Evolutionary conservation across 2,113 vertebrate species (phyloP).

Genomic region (Illadopsis cleaveri): DNA sequence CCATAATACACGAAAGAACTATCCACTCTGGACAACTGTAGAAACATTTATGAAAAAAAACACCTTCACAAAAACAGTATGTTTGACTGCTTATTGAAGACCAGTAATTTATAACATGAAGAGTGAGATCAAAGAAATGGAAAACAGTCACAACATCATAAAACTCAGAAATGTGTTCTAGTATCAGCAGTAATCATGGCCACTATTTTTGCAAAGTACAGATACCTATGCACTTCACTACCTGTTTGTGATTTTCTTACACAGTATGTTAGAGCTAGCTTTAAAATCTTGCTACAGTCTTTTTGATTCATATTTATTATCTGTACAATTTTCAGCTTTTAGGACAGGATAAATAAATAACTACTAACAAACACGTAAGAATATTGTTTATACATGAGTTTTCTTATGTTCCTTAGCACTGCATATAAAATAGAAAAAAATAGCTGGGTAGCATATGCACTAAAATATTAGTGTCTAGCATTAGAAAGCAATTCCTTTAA

Average conservation of each 20-base stretch:
- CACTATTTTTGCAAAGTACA: not conserved
- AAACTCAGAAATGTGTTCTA: not conserved
- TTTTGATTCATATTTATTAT: not conserved
- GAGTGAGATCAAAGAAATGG: not conserved
- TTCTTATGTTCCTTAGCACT: not conserved
- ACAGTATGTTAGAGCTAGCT: not conserved
- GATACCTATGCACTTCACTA: not conserved
- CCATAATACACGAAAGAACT: not conserved
- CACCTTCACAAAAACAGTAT: not conserved
- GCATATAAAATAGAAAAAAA: not conserved
- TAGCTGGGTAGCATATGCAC: not conserved
- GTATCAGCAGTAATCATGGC: not conserved
- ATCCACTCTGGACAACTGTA: not conserved
- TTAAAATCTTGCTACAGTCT: not conserved
- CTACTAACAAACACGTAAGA: not conserved
- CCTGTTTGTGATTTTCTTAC: not conserved
- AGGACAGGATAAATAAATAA: not conserved
- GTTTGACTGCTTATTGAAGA: constrained; percentile 2
- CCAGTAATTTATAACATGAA: not conserved
- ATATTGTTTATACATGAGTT: not conserved
- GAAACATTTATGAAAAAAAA: not conserved
- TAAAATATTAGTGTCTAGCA: not conserved
- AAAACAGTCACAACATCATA: not conserved
- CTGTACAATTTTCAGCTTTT: not conserved
- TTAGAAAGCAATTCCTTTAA: not conserved